Evolutionary conservation across 1,140 invertebrate species (phyloP).

Genomic region (Saccostrea echinata): DNA sequence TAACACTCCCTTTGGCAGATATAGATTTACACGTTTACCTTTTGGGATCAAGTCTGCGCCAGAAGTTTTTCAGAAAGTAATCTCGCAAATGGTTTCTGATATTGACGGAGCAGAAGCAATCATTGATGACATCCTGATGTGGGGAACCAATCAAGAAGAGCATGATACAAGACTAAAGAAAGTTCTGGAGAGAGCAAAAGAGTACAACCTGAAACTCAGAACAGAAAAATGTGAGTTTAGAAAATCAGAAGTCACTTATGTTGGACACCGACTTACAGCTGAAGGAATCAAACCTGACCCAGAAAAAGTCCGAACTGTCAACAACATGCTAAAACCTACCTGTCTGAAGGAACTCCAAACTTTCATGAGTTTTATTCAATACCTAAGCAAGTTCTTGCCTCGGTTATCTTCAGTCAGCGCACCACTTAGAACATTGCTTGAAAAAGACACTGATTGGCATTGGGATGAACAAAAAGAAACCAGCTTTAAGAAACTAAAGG

Average conservation of each 20-base stretch:
- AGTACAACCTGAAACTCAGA: slow-evolving; percentile 58
- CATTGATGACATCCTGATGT: slow-evolving; percentile 64
- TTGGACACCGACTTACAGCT: slow-evolving; percentile 65
- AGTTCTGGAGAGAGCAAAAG: slow-evolving; percentile 39
- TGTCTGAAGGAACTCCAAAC: slow-evolving; percentile 49
- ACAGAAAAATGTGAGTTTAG: slow-evolving; percentile 51
- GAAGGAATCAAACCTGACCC: slow-evolving; percentile 78
- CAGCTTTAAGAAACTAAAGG: slow-evolving; percentile 48
- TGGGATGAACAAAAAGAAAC: slow-evolving; percentile 53
- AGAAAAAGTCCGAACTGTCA: slow-evolving; percentile 78
- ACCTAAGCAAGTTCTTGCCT: slow-evolving; percentile 55
- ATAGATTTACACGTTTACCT: slow-evolving; percentile 46
- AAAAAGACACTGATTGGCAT: slow-evolving; percentile 51
- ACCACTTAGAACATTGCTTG: slow-evolving; percentile 53
- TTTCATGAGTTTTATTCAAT: slow-evolving; percentile 56
- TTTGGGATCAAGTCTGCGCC: slow-evolving; percentile 53
- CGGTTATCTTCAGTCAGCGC: slow-evolving; percentile 56
- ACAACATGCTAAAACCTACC: slow-evolving; percentile 47
- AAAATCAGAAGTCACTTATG: slow-evolving; percentile 53
- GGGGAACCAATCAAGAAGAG: slow-evolving; percentile 48
- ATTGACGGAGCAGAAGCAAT: slow-evolving; percentile 63
- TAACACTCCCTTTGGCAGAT: slow-evolving; percentile 70
- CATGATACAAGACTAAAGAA: slow-evolving; percentile 49
- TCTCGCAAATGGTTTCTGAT: slow-evolving; percentile 51
- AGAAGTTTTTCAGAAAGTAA: no score